A percentile compares a stretch with the other conserved stretches of the same genome.
phyloP scores from a whole-genome alignment of 2,888 invertebrate genomes.

The Drosophila multiciliata region DNA sequence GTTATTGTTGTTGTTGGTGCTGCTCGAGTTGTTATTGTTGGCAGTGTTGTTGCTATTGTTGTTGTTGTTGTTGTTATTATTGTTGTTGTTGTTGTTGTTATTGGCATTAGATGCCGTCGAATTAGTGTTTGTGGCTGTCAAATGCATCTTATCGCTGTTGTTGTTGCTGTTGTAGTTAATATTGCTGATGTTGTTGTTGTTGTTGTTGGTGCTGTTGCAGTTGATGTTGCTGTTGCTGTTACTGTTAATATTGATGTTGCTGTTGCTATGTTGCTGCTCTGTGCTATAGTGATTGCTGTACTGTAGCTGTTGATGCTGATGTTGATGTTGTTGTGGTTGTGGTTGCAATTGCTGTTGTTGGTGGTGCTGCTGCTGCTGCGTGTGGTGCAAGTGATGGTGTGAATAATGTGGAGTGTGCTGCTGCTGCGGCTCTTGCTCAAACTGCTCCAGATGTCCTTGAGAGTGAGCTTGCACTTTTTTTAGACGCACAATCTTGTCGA shows the following conservation, averaged over 20 bases:
- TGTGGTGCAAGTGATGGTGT: conserved; percentile 41
- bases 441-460: conserved; percentile 79
- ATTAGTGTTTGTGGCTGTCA: conserved; percentile 74
- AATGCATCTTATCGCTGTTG: conserved; percentile 81
- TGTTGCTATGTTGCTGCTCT: conserved; percentile 40
- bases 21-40: conserved; percentile 75
- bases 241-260: conserved; percentile 13
- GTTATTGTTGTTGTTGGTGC: conserved; percentile 85
- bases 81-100: conserved; percentile 59
- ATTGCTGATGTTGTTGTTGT: conserved; percentile 30
- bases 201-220: conserved; percentile 37
- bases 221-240: conserved; percentile 23
- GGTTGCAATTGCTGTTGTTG: conserved; percentile 28
- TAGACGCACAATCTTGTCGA: conserved; percentile 74
- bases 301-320: conserved; percentile 58
- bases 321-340: conserved; percentile 44
- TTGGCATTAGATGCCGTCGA: conserved; percentile 76
- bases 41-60: conserved; percentile 56
- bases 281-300: conserved; percentile 32
- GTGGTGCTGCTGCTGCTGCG: conserved; percentile 33
- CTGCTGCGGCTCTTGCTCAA: conserved; percentile 65
- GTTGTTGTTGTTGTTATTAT: conserved; percentile 40
- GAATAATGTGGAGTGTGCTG: conserved; percentile 36
- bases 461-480: conserved; percentile 79
- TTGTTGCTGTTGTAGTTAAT: conserved; percentile 42